These are phyloP conservation scores for Orussus abietinus DNA, from an alignment of 1,140 invertebrate species.

Conservation along the genomic window DNA sequence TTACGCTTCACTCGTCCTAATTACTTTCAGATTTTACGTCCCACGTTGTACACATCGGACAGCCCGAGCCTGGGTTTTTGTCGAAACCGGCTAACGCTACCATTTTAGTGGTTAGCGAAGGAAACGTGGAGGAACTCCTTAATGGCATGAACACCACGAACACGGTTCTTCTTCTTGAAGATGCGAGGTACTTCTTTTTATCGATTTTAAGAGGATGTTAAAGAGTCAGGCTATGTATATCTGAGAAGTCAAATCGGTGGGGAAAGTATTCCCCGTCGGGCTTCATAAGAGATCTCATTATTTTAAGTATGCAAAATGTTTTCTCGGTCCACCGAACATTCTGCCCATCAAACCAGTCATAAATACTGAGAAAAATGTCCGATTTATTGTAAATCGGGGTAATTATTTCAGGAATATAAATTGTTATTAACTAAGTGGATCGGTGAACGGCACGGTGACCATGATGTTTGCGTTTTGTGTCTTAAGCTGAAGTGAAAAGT, in stretches of 20 bases:
- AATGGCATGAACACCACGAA: slow-evolving; percentile 31
- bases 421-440: too few relatives aligned
- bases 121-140: slow-evolving; percentile 32
- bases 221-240: slow-evolving; percentile 1
- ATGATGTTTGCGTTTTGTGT: too few relatives aligned
- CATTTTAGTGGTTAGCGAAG: slow-evolving; percentile 38
- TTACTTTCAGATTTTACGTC: slow-evolving; percentile 31
- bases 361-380: too few relatives aligned
- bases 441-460: too few relatives aligned
- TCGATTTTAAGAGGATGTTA: slow-evolving; percentile 12
- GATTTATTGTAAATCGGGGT: too few relatives aligned
- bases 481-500: too few relatives aligned
- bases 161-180: slow-evolving; percentile 37
- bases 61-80: slow-evolving; percentile 32
- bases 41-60: slow-evolving; percentile 40
- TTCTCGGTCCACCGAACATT: not conserved
- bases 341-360: too few relatives aligned
- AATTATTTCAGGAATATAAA: too few relatives aligned
- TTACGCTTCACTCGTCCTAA: slow-evolving; percentile 6
- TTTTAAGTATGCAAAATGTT: not conserved
- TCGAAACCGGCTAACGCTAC: slow-evolving; percentile 29
- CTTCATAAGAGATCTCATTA: too few relatives aligned
- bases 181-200: slow-evolving; percentile 44
- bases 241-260: not conserved
- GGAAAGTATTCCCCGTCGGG: too few relatives aligned